These are phyloP conservation scores for Motacilla tschutschensis DNA, from an alignment of 2,113 vertebrate genomes.

Conservation along the genomic window DNA sequence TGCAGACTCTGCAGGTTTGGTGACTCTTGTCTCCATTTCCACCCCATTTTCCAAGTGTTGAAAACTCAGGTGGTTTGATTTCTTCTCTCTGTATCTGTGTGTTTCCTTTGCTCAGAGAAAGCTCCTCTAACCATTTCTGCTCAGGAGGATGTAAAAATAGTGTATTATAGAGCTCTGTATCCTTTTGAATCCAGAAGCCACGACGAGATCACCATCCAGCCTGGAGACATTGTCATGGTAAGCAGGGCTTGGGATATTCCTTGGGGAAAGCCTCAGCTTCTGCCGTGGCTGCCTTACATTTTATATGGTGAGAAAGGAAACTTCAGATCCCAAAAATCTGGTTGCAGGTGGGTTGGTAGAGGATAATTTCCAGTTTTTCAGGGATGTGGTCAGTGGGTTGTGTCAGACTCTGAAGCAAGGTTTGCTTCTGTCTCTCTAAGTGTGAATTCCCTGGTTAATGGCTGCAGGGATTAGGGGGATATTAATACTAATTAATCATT, in stretches of 20 bases:
- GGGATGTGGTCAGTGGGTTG: neutral
- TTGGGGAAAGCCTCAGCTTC: neutral
- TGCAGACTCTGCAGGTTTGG: neutral
- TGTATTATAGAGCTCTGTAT: constrained; percentile 94
- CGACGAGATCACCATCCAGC: constrained; percentile 94
- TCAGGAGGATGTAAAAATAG: constrained; percentile 89
- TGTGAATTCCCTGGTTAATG: neutral
- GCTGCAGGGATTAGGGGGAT: neutral
- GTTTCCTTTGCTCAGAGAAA: constrained; percentile 75
- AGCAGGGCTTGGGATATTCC: constrained; percentile 27
- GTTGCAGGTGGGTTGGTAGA: neutral
- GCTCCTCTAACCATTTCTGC: constrained; percentile 79
- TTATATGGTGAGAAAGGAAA: neutral
- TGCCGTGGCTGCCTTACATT: neutral
- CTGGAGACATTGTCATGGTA: constrained; percentile 96
- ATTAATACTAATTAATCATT: neutral
- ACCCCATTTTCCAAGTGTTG: neutral
- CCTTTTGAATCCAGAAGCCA: constrained; percentile 96
- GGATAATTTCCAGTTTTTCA: neutral
- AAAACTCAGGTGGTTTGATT: neutral
- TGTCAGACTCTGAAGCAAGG: neutral
- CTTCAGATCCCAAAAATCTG: neutral
- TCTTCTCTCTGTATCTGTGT: neutral
- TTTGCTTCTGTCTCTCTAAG: neutral
- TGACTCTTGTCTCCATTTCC: neutral